Base-by-base conservation (phyloP, 64 coral and sea anemone species). In the Pocillopora damicornis region DNA sequence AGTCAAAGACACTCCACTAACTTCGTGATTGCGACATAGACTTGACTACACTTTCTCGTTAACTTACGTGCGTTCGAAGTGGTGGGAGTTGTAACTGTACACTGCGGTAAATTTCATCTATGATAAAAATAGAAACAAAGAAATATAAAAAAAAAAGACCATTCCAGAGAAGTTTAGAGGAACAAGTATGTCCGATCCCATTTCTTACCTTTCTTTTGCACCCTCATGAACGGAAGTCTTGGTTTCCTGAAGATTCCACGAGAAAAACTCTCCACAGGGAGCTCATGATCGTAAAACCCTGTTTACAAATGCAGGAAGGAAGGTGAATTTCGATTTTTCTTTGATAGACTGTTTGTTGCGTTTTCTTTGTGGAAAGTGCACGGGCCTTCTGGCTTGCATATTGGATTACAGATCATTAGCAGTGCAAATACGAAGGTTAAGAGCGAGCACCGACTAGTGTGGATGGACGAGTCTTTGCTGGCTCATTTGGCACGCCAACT, bases 271-370 rank as follows among this genome's bases (percentile, higher is more conserved):
- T 96, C 91, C 5, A 75, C 51, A 9, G 88, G 91, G 3, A 96
- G 62, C 63, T 74, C 89, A 60, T 96, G 90, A 87, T 96, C 91
- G 42, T 90, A 96, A 65, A 96, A 96, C 18, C 94, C 94, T 96
- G 30, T 16, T 11, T 15, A 35, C 45, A 79, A 5, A 79, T 34
- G 16, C 51, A 74, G 5, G 45, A 30, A 35, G 4, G 2, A 61
- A 79, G 11, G 60, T 63, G 17, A 30, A n/a, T 45, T 75, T 34
- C 4, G 63, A 78, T 1, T 12, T 11, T 71, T 30, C 67, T 13
- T 68, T 58, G 16, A 57, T 69, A 63, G 57, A 36, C 13, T 17
- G 37, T 17, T 17, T 51, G 42, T 51, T 51, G 42, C 2, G 42
- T 51, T 51, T 51, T 51, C 42, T 51, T 51, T 51, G 42, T 51